phyloP scores from a whole-genome alignment of 2,797 vertebrate genomes.

The Pangasius mekongensis region DNA sequence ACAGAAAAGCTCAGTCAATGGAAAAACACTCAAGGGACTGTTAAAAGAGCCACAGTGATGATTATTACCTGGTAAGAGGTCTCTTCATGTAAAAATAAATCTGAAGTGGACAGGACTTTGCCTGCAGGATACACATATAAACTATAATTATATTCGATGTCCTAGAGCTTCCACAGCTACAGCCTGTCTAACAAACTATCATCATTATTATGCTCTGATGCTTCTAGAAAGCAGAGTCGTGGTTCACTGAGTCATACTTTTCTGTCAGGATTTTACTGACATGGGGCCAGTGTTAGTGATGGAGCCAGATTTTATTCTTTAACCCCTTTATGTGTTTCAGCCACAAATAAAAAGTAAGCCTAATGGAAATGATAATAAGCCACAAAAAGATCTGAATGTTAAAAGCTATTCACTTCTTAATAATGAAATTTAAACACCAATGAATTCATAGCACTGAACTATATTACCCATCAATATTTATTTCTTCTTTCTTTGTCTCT shows the following conservation, averaged over 20 bases:
- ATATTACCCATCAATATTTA: background rate
- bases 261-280: background rate
- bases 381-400: background rate
- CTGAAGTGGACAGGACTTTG: background rate
- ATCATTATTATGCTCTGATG: background rate
- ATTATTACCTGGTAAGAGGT: background rate
- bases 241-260: background rate
- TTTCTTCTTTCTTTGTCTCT: background rate
- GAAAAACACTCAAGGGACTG: background rate
- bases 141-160: slow-evolving; percentile 12
- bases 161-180: background rate
- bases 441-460: background rate
- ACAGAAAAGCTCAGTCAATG: background rate
- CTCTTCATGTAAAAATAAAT: slow-evolving; percentile 11
- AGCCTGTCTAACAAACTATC: background rate
- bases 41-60: background rate
- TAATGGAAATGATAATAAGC: background rate
- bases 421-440: background rate
- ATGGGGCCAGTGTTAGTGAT: background rate
- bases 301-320: background rate
- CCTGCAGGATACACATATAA: slow-evolving; percentile 7
- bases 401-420: background rate
- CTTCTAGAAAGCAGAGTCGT: background rate
- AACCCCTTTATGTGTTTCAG: background rate
- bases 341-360: background rate